These are phyloP conservation scores for Eleginops maclovinus DNA, from an alignment of 2,113 vertebrate genomes.

Conservation along the genomic window DNA sequence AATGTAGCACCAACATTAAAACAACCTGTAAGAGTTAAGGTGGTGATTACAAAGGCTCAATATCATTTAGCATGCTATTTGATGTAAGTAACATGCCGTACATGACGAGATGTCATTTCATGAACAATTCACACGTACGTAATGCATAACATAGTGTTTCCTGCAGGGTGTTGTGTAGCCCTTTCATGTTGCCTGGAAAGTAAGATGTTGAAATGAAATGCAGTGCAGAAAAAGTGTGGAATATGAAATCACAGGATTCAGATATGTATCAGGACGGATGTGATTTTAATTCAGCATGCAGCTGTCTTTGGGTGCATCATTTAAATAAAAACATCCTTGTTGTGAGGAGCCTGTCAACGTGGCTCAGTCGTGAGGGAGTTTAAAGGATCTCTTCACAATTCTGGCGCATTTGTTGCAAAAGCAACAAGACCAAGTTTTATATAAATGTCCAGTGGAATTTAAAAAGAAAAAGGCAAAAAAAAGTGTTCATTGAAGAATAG, in stretches of 20 bases:
- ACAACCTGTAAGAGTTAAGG: not conserved
- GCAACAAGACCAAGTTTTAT: conserved; percentile 1
- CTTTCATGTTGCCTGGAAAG: conserved; percentile 46
- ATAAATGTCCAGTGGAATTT: conserved; percentile 23
- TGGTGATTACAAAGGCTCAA: not conserved
- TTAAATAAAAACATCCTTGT: not conserved
- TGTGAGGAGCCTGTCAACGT: conserved; percentile 10
- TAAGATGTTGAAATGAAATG: conserved; percentile 38
- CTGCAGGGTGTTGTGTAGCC: conserved; percentile 18
- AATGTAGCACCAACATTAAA: not conserved
- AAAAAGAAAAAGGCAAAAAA: not conserved
- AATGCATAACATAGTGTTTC: conserved; percentile 30
- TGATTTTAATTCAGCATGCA: conserved; percentile 40
- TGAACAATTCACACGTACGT: conserved; percentile 38
- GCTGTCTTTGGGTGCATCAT: conserved; percentile 19
- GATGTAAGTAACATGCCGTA: conserved; percentile 30
- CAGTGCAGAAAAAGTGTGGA: conserved; percentile 27
- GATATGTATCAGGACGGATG: conserved; percentile 33
- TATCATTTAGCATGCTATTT: conserved; percentile 38
- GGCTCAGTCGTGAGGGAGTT: conserved; percentile 28
- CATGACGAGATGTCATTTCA: conserved; percentile 29
- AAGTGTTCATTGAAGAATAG: conserved; percentile 5
- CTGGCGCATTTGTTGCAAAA: not conserved
- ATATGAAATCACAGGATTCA: conserved; percentile 50
- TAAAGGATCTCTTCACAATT: conserved; percentile 38